Evolutionary conservation across 2,113 vertebrate genomes (phyloP).

Genomic region (Okapia johnstoni): DNA sequence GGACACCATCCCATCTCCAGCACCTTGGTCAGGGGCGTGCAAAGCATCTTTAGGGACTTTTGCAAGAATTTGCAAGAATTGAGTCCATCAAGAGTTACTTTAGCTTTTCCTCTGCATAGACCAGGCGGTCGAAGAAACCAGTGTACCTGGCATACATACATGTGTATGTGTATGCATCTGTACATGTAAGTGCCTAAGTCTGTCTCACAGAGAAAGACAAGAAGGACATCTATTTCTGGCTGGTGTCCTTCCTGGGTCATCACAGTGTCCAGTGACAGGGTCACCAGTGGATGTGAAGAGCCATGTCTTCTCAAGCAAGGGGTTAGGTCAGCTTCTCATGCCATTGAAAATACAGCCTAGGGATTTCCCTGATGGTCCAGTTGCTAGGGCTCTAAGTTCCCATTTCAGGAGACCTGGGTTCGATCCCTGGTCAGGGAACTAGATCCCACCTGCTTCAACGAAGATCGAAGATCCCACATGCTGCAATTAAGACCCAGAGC

Average conservation of each 20-base stretch:
- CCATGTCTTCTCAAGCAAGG: neutral
- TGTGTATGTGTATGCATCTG: neutral
- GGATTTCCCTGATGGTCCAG: neutral
- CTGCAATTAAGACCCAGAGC: neutral
- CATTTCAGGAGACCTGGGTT: neutral
- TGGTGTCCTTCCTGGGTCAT: neutral
- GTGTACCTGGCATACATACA: neutral
- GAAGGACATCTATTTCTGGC: neutral
- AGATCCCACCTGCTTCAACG: neutral
- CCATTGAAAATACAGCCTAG: neutral
- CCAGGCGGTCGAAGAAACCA: neutral
- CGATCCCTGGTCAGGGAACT: neutral
- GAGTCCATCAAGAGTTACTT: neutral
- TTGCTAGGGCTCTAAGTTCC: neutral
- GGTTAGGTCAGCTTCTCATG: neutral
- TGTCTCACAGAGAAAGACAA: neutral
- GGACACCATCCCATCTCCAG: neutral
- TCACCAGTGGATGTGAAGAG: neutral
- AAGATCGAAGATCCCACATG: rapidly evolving
- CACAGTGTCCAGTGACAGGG: neutral
- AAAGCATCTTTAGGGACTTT: neutral
- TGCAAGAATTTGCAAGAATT: neutral
- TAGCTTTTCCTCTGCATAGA: neutral
- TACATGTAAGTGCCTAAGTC: neutral
- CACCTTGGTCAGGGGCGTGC: neutral